These are phyloP conservation scores for Petromus typicus DNA, from an alignment of 2,113 vertebrate species.

Conservation along the genomic window DNA sequence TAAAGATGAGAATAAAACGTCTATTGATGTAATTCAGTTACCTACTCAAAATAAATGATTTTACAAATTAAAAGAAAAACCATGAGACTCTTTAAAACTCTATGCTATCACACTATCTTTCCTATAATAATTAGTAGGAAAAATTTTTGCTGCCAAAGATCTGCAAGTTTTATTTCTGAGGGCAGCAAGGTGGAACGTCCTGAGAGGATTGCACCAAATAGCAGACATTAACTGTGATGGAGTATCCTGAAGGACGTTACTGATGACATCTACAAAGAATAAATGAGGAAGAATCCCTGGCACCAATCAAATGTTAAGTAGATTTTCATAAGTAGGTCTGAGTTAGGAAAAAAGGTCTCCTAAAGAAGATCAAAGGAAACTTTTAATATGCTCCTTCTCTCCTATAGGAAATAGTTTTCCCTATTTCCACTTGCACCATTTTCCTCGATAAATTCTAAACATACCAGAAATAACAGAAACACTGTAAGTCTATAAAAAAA, in stretches of 20 bases:
- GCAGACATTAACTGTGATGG: not conserved
- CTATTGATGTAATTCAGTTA: not conserved
- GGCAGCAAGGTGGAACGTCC: not conserved
- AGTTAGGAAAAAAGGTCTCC: not conserved
- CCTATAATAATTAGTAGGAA: constrained; percentile 19
- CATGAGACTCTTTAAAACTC: not conserved
- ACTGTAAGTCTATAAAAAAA: not conserved
- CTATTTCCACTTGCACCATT: not conserved
- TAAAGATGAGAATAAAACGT: constrained; percentile 9
- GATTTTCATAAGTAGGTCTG: not conserved
- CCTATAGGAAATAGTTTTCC: not conserved
- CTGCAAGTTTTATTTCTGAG: constrained; percentile 7
- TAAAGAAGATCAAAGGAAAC: constrained; percentile 23
- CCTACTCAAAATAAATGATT: constrained; percentile 9
- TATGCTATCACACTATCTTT: not conserved
- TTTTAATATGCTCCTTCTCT: not conserved
- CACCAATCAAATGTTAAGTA: not conserved
- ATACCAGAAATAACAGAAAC: not conserved
- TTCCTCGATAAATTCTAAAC: not conserved
- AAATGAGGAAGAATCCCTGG: constrained; percentile 3
- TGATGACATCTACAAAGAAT: not conserved
- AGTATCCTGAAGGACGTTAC: not conserved
- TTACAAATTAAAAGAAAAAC: not conserved
- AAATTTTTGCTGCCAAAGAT: not conserved
- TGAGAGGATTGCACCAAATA: not conserved